phyloP scores from a whole-genome alignment of 2,888 invertebrate species.

The Empis stercorea region DNA sequence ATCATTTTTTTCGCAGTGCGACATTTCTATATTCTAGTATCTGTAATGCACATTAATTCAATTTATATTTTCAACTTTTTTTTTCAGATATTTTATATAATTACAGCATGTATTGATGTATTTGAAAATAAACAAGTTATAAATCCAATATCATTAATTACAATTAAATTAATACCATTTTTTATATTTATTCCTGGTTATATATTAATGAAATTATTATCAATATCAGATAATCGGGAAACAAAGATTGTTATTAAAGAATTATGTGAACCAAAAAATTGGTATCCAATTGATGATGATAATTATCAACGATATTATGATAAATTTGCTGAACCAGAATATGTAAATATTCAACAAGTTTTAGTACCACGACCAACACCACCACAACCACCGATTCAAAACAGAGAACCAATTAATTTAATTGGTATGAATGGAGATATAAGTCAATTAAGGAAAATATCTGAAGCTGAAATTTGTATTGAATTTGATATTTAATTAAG shows the following conservation, averaged over 20 bases:
- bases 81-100: neutral
- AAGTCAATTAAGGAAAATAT: conserved; percentile 1
- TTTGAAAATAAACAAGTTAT: conserved; percentile 1
- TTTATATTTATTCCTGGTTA: conserved; percentile 1
- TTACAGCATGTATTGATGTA: neutral
- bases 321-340: conserved; percentile 4
- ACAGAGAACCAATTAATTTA: neutral
- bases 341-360: neutral
- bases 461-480: neutral
- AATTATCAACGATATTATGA: neutral
- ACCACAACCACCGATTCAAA: neutral
- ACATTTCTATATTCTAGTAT: no score
- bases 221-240: neutral
- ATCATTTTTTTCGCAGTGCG: no score
- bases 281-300: neutral
- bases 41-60: no score
- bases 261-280: neutral
- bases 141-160: neutral
- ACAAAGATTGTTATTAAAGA: neutral
- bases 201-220: neutral
- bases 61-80: no score
- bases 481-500: neutral
- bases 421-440: neutral
- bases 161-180: neutral
- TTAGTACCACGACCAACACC: no score